Evolutionary conservation across 2,888 invertebrate genomes (phyloP).

Genomic region (Abrostola triplasia): DNA sequence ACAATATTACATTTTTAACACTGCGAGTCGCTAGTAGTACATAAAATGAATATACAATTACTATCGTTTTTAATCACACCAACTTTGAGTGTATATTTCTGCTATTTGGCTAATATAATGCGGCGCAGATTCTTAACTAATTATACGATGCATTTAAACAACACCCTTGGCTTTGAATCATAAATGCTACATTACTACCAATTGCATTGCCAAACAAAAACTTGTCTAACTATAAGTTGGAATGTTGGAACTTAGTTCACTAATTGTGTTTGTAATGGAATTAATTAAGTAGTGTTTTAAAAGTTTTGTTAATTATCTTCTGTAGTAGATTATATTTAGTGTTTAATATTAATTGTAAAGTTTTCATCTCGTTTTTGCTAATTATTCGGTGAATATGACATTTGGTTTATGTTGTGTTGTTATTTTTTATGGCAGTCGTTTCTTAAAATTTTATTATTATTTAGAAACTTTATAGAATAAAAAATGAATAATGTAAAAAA

Average conservation of each 20-base stretch:
- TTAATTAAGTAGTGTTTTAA: constrained; percentile 47
- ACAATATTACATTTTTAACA: too few species aligned
- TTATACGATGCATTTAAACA: constrained; percentile 51
- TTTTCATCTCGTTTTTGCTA: constrained; percentile 8
- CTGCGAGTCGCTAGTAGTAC: too few species aligned
- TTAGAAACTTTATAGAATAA: too few species aligned
- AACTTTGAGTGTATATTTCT: too few species aligned
- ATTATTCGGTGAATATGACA: not conserved
- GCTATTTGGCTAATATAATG: constrained; percentile 6
- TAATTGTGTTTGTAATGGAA: constrained; percentile 53
- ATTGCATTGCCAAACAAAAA: constrained; percentile 52
- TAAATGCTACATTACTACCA: constrained; percentile 47
- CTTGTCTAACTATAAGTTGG: constrained; percentile 45
- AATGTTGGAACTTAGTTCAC: constrained; percentile 39
- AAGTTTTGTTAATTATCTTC: constrained; percentile 46
- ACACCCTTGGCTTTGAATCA: constrained; percentile 48
- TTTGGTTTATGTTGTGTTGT: not conserved
- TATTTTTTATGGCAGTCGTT: too few species aligned
- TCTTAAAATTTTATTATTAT: too few species aligned
- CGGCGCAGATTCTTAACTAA: constrained; percentile 37
- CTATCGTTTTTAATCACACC: too few species aligned
- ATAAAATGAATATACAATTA: too few species aligned
- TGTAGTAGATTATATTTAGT: constrained; percentile 27
- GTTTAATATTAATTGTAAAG: constrained; percentile 22
- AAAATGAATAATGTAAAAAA: too few species aligned